A percentile compares a stretch with the other conserved stretches of the same genome.
Evolutionary conservation across 2,888 invertebrate species (phyloP).

Genomic region (Torymus auratus): DNA sequence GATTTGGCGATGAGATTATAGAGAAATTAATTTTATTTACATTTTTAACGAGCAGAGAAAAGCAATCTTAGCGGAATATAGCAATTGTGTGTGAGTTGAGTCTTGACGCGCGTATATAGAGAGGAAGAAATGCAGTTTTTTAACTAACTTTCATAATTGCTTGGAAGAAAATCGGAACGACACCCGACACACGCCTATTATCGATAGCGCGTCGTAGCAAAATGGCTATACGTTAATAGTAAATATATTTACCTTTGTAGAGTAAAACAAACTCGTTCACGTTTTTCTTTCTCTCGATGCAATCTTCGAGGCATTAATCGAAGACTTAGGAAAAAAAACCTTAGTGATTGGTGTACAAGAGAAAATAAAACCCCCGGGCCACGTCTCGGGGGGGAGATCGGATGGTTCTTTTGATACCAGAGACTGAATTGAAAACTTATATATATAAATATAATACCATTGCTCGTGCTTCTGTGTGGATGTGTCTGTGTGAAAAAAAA

Average conservation of each 20-base stretch:
- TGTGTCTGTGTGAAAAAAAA: conserved; percentile 51
- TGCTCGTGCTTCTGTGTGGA: conserved; percentile 58
- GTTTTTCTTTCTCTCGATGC: conserved; percentile 54
- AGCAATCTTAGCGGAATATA: too few species aligned
- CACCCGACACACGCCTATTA: too few species aligned
- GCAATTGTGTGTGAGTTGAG: too few species aligned
- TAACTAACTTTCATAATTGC: conserved; percentile 1
- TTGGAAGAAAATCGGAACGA: too few species aligned
- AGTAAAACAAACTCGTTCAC: neutral
- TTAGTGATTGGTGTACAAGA: conserved; percentile 50
- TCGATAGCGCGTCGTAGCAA: too few species aligned
- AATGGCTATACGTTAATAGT: neutral
- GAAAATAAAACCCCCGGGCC: conserved; percentile 31
- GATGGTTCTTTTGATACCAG: conserved; percentile 59
- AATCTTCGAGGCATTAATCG: conserved; percentile 26
- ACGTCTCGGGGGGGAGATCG: conserved; percentile 35
- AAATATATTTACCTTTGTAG: neutral
- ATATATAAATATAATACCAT: conserved; percentile 42
- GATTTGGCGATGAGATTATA: neutral
- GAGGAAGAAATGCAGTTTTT: neutral
- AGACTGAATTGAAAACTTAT: conserved; percentile 56
- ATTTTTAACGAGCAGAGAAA: too few species aligned
- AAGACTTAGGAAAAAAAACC: conserved; percentile 29
- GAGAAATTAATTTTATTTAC: too few species aligned
- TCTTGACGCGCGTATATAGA: too few species aligned